phyloP scores from a whole-genome alignment of 2,113 vertebrate genomes.

The Carettochelys insculpta region DNA sequence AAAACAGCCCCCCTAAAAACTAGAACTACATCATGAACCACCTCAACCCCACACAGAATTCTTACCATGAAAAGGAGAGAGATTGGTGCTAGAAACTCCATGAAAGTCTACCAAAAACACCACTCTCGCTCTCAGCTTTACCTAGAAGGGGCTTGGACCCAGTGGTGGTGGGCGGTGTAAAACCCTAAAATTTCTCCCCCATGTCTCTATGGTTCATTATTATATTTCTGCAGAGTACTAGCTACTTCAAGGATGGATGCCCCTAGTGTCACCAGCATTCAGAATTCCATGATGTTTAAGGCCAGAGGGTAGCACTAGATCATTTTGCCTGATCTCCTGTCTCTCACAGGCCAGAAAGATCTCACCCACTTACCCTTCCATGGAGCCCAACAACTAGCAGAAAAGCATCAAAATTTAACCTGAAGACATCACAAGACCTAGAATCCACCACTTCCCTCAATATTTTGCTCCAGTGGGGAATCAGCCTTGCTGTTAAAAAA shows the following conservation, averaged over 20 bases:
- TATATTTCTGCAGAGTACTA: too few relatives aligned
- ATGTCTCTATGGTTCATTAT: not conserved
- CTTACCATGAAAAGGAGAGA: not conserved
- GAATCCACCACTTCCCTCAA: not conserved
- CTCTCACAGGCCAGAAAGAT: not conserved
- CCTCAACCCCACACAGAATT: not conserved
- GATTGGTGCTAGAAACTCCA: not conserved
- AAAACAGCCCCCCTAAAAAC: not conserved
- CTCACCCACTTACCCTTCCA: constrained; percentile 11
- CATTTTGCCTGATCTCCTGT: not conserved
- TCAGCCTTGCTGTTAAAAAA: not conserved
- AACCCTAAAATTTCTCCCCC: not conserved
- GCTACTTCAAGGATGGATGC: too few relatives aligned
- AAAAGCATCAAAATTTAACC: not conserved
- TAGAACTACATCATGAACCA: not conserved
- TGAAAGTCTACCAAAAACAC: not conserved
- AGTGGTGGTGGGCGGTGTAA: not conserved
- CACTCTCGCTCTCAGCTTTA: not conserved
- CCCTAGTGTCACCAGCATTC: not conserved
- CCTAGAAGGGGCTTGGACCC: not conserved
- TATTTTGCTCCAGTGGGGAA: not conserved
- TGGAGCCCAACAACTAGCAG: not conserved
- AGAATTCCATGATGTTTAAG: constrained; percentile 15
- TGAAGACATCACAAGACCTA: not conserved
- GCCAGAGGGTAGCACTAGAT: constrained; percentile 15